A percentile compares a stretch with the other conserved stretches of the same genome.
Conservation (phyloP, 1,140 invertebrate genomes). For the Arctopsyche grandis region DNA sequence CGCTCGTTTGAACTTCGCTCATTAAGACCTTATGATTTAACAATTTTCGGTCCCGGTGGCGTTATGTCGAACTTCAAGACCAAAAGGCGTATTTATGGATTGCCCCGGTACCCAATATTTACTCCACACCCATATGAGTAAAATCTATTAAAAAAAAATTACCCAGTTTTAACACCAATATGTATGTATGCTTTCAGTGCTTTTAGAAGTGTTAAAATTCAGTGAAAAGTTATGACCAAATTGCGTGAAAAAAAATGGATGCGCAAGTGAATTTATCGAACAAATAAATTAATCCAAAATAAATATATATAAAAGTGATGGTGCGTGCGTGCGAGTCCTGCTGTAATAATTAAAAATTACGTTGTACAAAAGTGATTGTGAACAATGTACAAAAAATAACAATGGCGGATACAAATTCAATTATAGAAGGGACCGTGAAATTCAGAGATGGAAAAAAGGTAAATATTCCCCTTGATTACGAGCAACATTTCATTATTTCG, state of each 20-base stretch:
- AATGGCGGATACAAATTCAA: constrained; percentile 62
- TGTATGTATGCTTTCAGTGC: neutral
- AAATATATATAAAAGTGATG: neutral
- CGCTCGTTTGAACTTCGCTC: constrained; percentile 29
- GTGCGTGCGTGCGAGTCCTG: neutral
- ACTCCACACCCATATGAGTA: neutral
- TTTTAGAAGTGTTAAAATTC: neutral
- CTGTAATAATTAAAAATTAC: constrained; percentile 36
- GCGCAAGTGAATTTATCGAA: neutral
- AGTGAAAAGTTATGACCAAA: neutral
- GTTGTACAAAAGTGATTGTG: constrained; percentile 33
- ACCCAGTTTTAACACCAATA: neutral
- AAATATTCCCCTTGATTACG: constrained; percentile 54
- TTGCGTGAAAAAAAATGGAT: neutral
- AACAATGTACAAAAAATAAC: constrained; percentile 40
- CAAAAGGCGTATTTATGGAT: neutral
- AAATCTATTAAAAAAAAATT: neutral
- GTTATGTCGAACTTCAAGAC: neutral
- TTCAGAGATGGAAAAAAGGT: constrained; percentile 92
- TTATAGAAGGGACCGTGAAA: constrained; percentile 90
- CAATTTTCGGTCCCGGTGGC: constrained; percentile 17
- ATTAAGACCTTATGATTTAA: constrained; percentile 42
- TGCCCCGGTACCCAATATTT: neutral
- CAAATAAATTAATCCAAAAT: neutral
- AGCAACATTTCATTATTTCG: constrained; percentile 31